Conservation (phyloP, 2,113 vertebrate genomes). For the Pluvianellus socialis region DNA sequence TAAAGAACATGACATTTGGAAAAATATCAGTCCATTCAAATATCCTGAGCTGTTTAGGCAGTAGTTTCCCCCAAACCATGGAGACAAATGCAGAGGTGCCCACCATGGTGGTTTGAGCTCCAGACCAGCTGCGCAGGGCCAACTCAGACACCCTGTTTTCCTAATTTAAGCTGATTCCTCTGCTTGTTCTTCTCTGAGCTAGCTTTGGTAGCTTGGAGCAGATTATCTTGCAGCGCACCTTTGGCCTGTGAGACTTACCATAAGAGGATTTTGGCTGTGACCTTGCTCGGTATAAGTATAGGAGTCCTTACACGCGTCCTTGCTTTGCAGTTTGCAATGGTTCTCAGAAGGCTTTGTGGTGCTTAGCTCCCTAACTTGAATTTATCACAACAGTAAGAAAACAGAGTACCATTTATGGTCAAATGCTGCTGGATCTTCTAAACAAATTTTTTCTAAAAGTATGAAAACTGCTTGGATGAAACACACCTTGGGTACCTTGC, state of each 20-base stretch:
- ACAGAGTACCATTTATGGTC: neutral
- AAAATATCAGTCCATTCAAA: constrained; percentile 31
- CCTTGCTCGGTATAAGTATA: neutral
- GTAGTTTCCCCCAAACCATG: neutral
- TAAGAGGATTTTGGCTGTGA: neutral
- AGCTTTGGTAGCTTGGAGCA: neutral
- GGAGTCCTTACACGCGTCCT: neutral
- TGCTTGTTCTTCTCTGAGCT: neutral
- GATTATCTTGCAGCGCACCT: neutral
- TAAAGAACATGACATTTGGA: constrained; percentile 46
- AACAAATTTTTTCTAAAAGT: neutral
- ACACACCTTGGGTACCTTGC: neutral
- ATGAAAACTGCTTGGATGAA: neutral
- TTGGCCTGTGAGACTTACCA: neutral
- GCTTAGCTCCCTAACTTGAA: neutral
- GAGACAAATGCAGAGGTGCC: neutral
- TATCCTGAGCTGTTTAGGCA: neutral
- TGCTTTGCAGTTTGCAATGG: neutral
- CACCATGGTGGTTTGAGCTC: neutral
- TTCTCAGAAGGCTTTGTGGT: neutral
- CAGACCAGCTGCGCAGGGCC: neutral
- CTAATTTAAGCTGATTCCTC: neutral
- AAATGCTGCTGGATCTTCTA: neutral
- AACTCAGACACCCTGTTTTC: neutral
- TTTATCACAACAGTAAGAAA: neutral